Evolutionary conservation across 2,113 vertebrate species (phyloP), one percentile per base, ranked within the genome.

Genomic region (Callospermophilus lateralis): DNA sequence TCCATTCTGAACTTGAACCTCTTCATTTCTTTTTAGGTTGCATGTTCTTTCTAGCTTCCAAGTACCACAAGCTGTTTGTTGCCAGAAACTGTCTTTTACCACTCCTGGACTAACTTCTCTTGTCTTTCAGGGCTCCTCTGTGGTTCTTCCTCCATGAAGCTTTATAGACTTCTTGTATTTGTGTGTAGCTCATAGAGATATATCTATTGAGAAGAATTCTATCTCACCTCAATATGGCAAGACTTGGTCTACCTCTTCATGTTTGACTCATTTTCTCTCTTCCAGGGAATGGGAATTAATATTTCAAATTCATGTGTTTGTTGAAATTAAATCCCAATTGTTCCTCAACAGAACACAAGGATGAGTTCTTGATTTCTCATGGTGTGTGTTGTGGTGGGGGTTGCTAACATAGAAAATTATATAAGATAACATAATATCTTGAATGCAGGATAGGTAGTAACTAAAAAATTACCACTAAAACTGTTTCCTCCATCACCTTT

Each of bases 281-380:
- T 89, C 42, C 37, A 32, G 3, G 11, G 0, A 58, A 67, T 42
- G 12, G 65, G 13, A 91, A 1, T 58, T 90, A 90, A 73, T 84
- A 30, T 76, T 94, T 90, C 37, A 67, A 58, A 8, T 81, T 72
- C 45, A 67, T 32, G 3, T 73, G 1, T 89, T 83, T 89, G 48
- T 34, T 70, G 37, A 83, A 94, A 86, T 53, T 87, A 91, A 95
- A 93, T 74, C 4, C 8, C 42, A 89, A 74, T 20, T 70, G 48
- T 32, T 84, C 79, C 22, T 70, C 39, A 89, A 63, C 34, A 48
- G 84, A 94, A 90, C 4, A 77, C 19, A 37, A 70, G 51, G 20
- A 11, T 58, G 53, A 74, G n/a, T 76, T 95, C 7, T 32, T 85
- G 22, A 11, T 12, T 84, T 87, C 79, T 79, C 12, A 32, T 53